These are phyloP conservation scores for Furnarius figulus DNA, from an alignment of 2,113 vertebrate genomes.

Conservation along the genomic window DNA sequence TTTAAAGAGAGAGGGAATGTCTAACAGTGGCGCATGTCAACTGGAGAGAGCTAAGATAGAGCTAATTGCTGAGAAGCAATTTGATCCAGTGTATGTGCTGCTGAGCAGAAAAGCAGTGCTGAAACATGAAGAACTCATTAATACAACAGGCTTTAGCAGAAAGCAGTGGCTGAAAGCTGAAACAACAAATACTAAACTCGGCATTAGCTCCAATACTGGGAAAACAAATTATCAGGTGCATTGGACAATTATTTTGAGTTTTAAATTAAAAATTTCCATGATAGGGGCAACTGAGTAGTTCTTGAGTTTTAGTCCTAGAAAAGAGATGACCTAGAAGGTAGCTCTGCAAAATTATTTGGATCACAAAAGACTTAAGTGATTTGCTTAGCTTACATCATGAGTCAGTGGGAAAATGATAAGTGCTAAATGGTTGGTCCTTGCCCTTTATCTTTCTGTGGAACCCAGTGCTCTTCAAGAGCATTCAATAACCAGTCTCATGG, in stretches of 20 bases:
- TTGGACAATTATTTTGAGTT: neutral
- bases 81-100: neutral
- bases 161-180: neutral
- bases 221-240: neutral
- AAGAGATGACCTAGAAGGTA: neutral
- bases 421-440: neutral
- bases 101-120: neutral
- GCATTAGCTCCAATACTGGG: neutral
- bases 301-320: neutral
- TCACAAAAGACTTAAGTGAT: neutral
- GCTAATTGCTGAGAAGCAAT: neutral
- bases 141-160: neutral
- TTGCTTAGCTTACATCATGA: neutral
- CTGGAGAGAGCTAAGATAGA: neutral
- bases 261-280: neutral
- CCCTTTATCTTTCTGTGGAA: neutral
- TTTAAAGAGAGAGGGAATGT: neutral
- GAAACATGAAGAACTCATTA: neutral
- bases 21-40: neutral
- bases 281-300: neutral
- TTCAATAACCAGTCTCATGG: neutral
- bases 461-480: neutral
- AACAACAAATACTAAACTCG: neutral
- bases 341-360: neutral
- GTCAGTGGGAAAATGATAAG: neutral